These are phyloP conservation scores for Propithecus deckenii DNA, from an alignment of 2,797 vertebrate genomes.

Conservation along the genomic window DNA sequence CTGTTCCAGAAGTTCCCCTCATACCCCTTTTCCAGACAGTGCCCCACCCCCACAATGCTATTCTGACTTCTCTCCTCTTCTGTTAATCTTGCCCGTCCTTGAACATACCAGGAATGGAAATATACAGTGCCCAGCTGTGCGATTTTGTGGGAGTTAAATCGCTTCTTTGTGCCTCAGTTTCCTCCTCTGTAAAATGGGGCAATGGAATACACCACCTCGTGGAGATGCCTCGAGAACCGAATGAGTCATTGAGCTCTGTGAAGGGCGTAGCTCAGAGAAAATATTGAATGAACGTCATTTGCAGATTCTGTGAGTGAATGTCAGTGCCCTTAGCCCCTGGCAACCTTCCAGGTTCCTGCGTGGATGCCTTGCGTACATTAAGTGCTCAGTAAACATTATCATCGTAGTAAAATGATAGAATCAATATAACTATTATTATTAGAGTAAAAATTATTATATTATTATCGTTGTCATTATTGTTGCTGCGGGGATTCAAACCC, in stretches of 20 bases:
- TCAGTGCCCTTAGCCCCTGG: background rate
- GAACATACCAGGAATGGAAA: background rate
- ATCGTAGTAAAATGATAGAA: background rate
- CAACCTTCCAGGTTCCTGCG: background rate
- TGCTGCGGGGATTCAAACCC: background rate
- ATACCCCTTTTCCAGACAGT: background rate
- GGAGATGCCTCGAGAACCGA: background rate
- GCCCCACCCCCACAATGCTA: background rate
- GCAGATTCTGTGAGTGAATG: background rate
- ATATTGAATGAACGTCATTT: background rate
- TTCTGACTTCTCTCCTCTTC: background rate
- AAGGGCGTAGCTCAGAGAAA: background rate
- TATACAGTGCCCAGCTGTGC: rapidly evolving
- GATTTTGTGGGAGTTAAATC: background rate
- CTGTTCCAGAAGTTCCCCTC: background rate
- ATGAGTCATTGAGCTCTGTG: background rate
- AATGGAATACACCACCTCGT: background rate
- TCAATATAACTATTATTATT: background rate
- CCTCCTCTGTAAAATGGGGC: background rate
- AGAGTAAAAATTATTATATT: background rate
- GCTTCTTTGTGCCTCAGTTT: background rate
- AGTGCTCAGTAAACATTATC: background rate
- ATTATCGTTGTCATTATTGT: background rate
- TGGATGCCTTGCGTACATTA: background rate
- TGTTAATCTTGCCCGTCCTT: background rate